A percentile compares a stretch with the other conserved stretches of the same genome.
Evolutionary conservation across 2,888 invertebrate species (phyloP).

Genomic region (Eulithis testata): DNA sequence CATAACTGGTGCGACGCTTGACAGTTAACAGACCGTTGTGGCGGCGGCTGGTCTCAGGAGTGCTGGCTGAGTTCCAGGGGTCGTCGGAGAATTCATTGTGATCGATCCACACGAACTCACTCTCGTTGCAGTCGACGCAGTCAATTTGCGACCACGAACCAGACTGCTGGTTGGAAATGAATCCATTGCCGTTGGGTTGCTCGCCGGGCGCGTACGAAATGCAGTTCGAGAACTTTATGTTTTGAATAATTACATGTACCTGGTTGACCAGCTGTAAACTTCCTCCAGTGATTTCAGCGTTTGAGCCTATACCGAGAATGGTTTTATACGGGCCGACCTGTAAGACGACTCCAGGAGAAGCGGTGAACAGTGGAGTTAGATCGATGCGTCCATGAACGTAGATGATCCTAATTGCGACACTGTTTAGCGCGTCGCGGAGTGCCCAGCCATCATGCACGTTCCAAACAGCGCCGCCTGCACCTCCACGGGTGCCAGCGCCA

Average conservation of each 20-base stretch:
- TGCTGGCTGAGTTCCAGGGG: conserved; percentile 21
- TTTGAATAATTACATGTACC: conserved; percentile 28
- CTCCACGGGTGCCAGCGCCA: conserved; percentile 9
- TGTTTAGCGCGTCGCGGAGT: conserved; percentile 20
- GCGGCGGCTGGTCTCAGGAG: conserved; percentile 15
- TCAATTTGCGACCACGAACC: conserved; percentile 13
- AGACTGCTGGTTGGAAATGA: conserved; percentile 7
- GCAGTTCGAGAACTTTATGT: conserved; percentile 21
- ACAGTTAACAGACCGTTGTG: conserved; percentile 26
- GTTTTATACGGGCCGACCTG: conserved; percentile 19
- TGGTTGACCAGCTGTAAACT: conserved; percentile 17
- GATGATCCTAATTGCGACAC: conserved; percentile 1
- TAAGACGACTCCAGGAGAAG: conserved; percentile 16
- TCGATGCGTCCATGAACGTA: conserved; percentile 20
- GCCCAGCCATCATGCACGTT: conserved; percentile 17
- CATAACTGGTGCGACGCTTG: not conserved
- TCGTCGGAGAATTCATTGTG: conserved; percentile 32
- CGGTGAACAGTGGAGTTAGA: conserved; percentile 8
- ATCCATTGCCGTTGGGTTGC: conserved; percentile 28
- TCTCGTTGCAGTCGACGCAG: conserved; percentile 12
- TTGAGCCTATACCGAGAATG: conserved; percentile 12
- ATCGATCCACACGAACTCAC: conserved; percentile 24
- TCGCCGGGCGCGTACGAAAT: conserved; percentile 25
- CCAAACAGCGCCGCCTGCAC: conserved; percentile 8
- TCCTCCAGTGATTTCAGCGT: conserved; percentile 28